phyloP scores from a whole-genome alignment of 2,113 vertebrate species.

The Caranx melampygus region DNA sequence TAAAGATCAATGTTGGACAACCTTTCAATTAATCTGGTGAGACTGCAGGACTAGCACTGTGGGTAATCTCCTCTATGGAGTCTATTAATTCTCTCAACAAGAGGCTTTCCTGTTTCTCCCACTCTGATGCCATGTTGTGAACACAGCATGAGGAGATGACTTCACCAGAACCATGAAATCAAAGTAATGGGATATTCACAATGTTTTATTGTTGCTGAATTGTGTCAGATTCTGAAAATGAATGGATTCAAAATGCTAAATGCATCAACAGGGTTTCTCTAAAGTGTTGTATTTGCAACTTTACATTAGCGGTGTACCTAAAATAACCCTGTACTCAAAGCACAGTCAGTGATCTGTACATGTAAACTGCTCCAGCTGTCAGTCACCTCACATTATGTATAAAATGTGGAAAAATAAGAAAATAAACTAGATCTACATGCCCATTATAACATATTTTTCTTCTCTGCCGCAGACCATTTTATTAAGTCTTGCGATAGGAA shows the following conservation, averaged over 20 bases:
- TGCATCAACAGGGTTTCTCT: background rate
- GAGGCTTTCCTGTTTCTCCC: background rate
- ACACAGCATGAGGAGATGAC: background rate
- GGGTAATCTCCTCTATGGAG: no score
- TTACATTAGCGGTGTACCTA: background rate
- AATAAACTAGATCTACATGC: background rate
- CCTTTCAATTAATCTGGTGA: background rate
- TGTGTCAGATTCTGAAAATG: constrained; percentile 1
- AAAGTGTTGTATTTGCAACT: background rate
- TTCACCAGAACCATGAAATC: background rate
- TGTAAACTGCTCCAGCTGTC: background rate
- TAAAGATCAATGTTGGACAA: background rate
- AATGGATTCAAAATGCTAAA: background rate
- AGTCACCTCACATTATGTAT: background rate
- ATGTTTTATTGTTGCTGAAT: background rate
- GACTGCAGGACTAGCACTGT: background rate
- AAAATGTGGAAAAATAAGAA: background rate
- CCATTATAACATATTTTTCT: background rate
- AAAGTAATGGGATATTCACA: background rate
- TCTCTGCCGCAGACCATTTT: background rate
- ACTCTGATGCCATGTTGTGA: background rate
- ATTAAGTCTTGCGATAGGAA: constrained; percentile 8
- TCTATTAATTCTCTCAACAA: background rate
- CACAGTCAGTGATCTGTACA: background rate
- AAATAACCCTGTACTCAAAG: background rate